These are phyloP conservation scores for Octodon degus DNA, from an alignment of 2,113 vertebrate genomes.

Conservation along the genomic window DNA sequence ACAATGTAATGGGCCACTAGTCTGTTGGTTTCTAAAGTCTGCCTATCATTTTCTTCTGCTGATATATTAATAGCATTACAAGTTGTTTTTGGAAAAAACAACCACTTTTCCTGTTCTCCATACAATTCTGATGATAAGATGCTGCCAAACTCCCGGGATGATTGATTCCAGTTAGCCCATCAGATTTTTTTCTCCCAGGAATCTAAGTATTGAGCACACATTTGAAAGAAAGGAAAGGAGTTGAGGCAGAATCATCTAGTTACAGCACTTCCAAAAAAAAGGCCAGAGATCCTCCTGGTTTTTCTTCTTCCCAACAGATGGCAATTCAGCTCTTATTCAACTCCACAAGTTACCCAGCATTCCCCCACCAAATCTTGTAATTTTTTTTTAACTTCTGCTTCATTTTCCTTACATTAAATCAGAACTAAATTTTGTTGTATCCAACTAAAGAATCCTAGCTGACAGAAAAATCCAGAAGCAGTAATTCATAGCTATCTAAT, in stretches of 20 bases:
- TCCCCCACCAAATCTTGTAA: not conserved
- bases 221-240: not conserved
- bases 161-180: not conserved
- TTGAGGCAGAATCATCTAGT: not conserved
- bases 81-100: conserved; percentile 41
- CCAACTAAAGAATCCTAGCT: not conserved
- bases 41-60: not conserved
- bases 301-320: not conserved
- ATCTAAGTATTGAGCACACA: not conserved
- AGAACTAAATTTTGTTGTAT: conserved; percentile 6
- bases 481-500: not conserved
- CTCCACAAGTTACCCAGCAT: not conserved
- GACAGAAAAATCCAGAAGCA: not conserved
- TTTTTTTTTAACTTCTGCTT: not conserved
- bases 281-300: not conserved
- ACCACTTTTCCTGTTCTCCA: not conserved
- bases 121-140: not conserved
- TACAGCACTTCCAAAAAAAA: conserved; percentile 33
- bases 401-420: not conserved
- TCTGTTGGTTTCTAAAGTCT: not conserved
- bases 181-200: not conserved
- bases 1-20: not conserved
- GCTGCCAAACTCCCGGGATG: not conserved
- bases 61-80: not conserved
- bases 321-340: not conserved